Percentiles rank a stretch among this genome's conserved stretches.
Conservation (phyloP, 2,888 invertebrate species). For the Stenotaenia linearis region DNA sequence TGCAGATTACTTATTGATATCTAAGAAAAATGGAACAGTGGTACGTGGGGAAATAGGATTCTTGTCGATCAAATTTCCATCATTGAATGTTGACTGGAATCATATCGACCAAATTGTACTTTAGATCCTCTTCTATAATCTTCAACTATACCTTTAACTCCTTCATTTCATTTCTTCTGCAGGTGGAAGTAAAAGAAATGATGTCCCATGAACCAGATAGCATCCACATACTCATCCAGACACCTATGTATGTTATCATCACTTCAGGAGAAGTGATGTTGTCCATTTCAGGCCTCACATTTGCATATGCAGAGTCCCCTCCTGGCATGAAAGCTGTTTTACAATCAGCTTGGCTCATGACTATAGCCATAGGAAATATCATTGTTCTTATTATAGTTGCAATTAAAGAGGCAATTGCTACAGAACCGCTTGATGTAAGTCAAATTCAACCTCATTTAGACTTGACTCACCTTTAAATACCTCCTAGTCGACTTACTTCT, state of each 20-base stretch:
- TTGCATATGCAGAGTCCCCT: constrained; percentile 66
- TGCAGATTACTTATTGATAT: neutral
- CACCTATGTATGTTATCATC: constrained; percentile 88
- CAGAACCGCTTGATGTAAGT: neutral
- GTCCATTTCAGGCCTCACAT: constrained; percentile 90
- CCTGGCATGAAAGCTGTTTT: constrained; percentile 48
- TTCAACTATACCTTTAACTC: no score
- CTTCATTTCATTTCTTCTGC: neutral
- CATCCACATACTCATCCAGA: constrained; percentile 73
- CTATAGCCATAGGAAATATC: constrained; percentile 46
- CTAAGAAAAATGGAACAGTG: neutral
- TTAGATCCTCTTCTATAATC: no score
- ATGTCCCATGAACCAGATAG: constrained; percentile 56
- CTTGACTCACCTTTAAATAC: no score
- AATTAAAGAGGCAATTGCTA: neutral
- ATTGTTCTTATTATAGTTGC: constrained; percentile 44
- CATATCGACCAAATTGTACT: no score
- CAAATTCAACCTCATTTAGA: no score
- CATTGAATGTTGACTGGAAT: no score
- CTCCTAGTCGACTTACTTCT: constrained; percentile 73
- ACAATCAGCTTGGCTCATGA: constrained; percentile 47
- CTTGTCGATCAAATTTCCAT: no score
- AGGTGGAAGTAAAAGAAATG: neutral
- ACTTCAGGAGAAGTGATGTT: constrained; percentile 93
- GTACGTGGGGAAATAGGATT: no score